Base-by-base conservation (phyloP, 1,140 invertebrate genomes). In the Carcinoscorpius rotundicauda region DNA sequence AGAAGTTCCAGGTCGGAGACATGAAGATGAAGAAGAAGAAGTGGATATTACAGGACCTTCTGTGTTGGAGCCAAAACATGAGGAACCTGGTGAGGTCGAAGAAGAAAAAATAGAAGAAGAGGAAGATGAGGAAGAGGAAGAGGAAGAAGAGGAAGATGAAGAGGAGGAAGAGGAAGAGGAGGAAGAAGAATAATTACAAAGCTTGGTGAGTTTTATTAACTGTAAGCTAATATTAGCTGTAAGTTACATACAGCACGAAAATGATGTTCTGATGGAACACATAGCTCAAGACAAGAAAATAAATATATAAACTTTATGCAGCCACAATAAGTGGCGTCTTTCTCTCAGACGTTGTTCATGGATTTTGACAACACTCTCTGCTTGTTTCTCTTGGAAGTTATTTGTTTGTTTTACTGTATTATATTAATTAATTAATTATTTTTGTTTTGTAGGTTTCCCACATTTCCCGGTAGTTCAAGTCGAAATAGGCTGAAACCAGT, bases 121-220 rank as follows among this genome's bases (percentile, higher is more conserved):
- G 11, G 55, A 10, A 11, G 11, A 9, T 49, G 64, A 65, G 8
- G 64, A 65, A 50, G 64, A 65, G 49, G 64, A 65, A 52, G 57
- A 65, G 3, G 59, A 59, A 3, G 64, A 65, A 9, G 64, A 65
- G 3, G 58, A 65, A 50, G 63, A 50, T 4, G 64, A 64, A n/a
- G 64, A 65, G 51, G 64, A 65, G 64, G 64, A 65, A 64, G 60
- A 59, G 3, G 63, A 64, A 64, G 60, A 59, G 3, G 63, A 64
- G 10, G 55, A 58, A 10, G 58, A 64, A 48, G 55, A 64, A 11
- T 49, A 64, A 49, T 50, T 49, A 29, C 29, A 60, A 9, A 62
- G 57, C 3, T 57, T 62, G 6, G 51, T 52, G 5, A 49, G 29
- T 62, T 52, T 29, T 29, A 29, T 62, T 11, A 49, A 53, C 49